Evolutionary conservation across 1,140 invertebrate species (phyloP), one percentile per base, ranked within the genome.

Genomic region (Drosophila kanapiae): DNA sequence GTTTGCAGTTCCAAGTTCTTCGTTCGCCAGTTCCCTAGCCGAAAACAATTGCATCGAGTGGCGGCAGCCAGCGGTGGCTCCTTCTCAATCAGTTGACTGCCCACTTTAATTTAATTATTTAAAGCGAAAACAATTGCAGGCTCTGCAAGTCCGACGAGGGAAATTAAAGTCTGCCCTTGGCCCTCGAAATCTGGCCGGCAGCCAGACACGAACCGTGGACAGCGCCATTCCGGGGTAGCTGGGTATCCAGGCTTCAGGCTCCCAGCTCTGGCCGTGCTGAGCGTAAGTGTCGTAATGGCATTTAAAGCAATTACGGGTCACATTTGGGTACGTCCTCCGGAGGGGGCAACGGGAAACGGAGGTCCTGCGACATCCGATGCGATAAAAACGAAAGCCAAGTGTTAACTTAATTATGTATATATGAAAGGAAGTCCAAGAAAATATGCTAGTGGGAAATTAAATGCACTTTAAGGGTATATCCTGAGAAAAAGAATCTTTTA

Each of bases 291-390:
- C 78, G 82, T 91, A 91, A 91, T 91, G 78, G 65, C 87, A 91
- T 91, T 91, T 91, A 91, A 91, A 80, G 87, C 87, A 91, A 91
- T 91, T 91, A 91, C 77, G 72, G 88, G 80, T 84, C 81, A 77
- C 88, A 88, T 87, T 91, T 91, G 53, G 79, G 76, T 77, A 45
- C 54, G 51, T 33, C 45, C 49, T 40, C 43, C 23, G 11, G 38
- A 37, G 33, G 33, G 48, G 16, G 29, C 49, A 40, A 53, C 37
- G 74, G 84, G 65, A 75, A 75, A 83, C 68, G 60, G 69, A 75
- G 82, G 78, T 88, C 85, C 85, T 88, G 78, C 45, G 60, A 78
- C 85, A 84, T 84, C 78, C 75, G 84, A 49, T 63, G 65, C 70
- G 84, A 87, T 87, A 87, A 82, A 80, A 80, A 63, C 56, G 37